Conservation (phyloP, 2,888 invertebrate species). For the Gisinianus flammeolus region DNA sequence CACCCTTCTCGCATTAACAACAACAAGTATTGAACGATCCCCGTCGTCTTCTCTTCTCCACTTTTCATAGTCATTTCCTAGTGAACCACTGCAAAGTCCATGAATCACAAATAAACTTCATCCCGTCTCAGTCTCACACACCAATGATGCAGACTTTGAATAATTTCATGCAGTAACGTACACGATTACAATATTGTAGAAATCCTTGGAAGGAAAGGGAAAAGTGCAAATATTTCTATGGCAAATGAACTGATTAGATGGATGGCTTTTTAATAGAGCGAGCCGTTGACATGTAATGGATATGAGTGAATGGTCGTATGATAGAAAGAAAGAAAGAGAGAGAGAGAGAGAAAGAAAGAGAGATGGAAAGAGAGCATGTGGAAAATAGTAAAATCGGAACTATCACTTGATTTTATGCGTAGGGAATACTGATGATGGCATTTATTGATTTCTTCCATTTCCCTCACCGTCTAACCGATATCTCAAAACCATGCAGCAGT, state of each 20-base stretch:
- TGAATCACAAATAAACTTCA: no score
- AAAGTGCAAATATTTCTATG: not conserved
- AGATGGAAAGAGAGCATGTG: not conserved
- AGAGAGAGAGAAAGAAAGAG: not conserved
- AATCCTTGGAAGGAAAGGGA: not conserved
- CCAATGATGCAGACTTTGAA: no score
- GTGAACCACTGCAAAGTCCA: not conserved
- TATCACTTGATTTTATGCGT: slow-evolving; percentile 41
- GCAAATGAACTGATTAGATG: not conserved
- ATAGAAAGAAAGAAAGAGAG: not conserved
- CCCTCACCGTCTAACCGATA: slow-evolving; percentile 19
- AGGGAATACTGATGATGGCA: slow-evolving; percentile 36
- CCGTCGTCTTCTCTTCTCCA: not conserved
- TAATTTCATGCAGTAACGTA: not conserved
- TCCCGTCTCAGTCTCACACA: no score
- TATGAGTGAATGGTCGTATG: no score
- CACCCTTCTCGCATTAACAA: slow-evolving; percentile 4
- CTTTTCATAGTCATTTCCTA: not conserved
- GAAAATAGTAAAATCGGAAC: slow-evolving; percentile 20
- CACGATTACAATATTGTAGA: not conserved
- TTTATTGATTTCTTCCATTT: slow-evolving; percentile 42
- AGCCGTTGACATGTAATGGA: slow-evolving; percentile 17
- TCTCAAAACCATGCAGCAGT: slow-evolving; percentile 15
- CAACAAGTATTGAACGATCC: not conserved
- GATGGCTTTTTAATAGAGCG: slow-evolving; percentile 1